Evolutionary conservation across 2,888 invertebrate species (phyloP).

Genomic region (Altica lythri): DNA sequence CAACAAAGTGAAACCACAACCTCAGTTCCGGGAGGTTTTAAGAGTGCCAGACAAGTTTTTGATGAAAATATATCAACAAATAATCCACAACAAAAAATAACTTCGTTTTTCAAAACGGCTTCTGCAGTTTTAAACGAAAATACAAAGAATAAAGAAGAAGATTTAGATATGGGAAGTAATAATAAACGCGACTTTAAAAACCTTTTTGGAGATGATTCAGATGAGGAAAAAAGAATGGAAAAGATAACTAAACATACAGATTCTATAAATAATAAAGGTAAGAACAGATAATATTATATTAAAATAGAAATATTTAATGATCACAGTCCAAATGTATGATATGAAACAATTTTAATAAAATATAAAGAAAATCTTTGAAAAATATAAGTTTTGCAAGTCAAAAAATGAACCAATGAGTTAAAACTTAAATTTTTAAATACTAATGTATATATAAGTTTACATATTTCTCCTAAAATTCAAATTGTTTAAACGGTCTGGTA

Average conservation of each 20-base stretch:
- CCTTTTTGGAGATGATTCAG: constrained; percentile 62
- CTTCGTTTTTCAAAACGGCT: constrained; percentile 30
- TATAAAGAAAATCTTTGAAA: no score
- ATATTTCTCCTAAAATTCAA: no score
- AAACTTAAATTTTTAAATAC: background rate
- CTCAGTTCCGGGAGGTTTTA: constrained; percentile 27
- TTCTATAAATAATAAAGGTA: constrained; percentile 7
- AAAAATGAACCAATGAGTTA: background rate
- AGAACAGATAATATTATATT: no score
- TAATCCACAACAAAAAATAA: constrained; percentile 30
- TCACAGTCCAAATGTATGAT: no score
- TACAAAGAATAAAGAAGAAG: constrained; percentile 19
- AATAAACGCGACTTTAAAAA: constrained; percentile 53
- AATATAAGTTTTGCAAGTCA: no score
- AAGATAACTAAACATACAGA: background rate
- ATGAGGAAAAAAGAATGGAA: constrained; percentile 50
- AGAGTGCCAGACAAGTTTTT: constrained; percentile 37
- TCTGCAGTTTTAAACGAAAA: constrained; percentile 28
- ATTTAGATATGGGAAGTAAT: constrained; percentile 19
- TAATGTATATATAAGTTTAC: no score
- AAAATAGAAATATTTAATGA: no score
- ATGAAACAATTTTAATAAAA: no score
- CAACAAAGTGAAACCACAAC: constrained; percentile 15
- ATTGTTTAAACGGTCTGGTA: no score
- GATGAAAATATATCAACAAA: constrained; percentile 23